Evolutionary conservation across 2,888 invertebrate genomes (phyloP).

Genomic region (Hemithea aestivaria): DNA sequence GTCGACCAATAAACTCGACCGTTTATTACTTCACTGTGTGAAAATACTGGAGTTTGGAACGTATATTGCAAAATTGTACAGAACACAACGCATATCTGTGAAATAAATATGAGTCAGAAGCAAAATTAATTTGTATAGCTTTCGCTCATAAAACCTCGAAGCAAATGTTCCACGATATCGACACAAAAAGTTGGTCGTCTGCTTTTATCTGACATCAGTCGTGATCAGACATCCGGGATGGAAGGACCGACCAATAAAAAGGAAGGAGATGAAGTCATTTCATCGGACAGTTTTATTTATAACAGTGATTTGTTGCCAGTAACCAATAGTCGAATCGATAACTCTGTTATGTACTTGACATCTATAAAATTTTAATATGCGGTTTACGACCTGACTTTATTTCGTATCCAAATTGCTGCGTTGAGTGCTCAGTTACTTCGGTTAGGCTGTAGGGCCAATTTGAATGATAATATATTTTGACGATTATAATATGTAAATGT

Average conservation of each 20-base stretch:
- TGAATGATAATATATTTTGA: constrained; percentile 6
- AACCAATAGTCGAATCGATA: too few relatives aligned
- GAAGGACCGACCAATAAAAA: constrained; percentile 35
- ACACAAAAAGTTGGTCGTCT: constrained; percentile 4
- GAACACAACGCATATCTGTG: too few relatives aligned
- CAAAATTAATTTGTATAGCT: too few relatives aligned
- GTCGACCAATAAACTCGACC: constrained; percentile 40
- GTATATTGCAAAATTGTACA: too few relatives aligned
- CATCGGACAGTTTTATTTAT: constrained; percentile 45
- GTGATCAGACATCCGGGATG: constrained; percentile 16
- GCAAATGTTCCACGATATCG: background rate
- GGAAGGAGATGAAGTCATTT: constrained; percentile 43
- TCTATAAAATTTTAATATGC: constrained; percentile 17
- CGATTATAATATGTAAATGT: background rate
- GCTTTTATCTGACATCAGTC: constrained; percentile 10
- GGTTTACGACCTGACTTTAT: constrained; percentile 13
- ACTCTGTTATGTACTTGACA: constrained; percentile 7
- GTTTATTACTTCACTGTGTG: constrained; percentile 44
- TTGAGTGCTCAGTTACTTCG: constrained; percentile 2
- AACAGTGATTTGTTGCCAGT: constrained; percentile 34
- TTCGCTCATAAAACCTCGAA: too few relatives aligned
- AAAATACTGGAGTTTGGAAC: constrained; percentile 24
- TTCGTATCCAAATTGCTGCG: constrained; percentile 6
- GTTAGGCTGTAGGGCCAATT: constrained; percentile 6
- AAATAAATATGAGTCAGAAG: too few relatives aligned